Percentiles rank a stretch among this genome's conserved stretches.
Conservation (phyloP, 2,797 vertebrate genomes). For the Gephyroberyx darwinii region DNA sequence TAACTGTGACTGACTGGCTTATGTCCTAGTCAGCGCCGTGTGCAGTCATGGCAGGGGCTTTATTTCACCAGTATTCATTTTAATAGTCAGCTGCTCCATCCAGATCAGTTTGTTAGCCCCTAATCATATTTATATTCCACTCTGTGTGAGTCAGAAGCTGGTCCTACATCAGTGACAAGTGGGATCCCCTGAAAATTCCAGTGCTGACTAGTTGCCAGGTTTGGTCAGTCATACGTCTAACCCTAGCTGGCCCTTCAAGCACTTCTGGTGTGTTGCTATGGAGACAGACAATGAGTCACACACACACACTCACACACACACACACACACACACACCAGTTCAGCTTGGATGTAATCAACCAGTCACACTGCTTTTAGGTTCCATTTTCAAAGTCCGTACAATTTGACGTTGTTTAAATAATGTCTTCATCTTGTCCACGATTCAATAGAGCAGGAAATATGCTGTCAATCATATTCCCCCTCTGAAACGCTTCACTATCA, state of each 20-base stretch:
- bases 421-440: constrained; percentile 46
- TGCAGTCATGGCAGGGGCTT: constrained; percentile 54
- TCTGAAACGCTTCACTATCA: constrained; percentile 1
- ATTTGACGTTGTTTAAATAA: constrained; percentile 54
- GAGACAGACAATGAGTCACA: constrained; percentile 75
- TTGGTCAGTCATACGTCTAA: constrained; percentile 71
- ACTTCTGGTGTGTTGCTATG: constrained; percentile 73
- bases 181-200: constrained; percentile 64
- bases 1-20: constrained; percentile 53
- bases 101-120: constrained; percentile 54
- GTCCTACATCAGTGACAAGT: constrained; percentile 58
- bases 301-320: constrained; percentile 34
- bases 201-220: constrained; percentile 72
- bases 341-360: constrained; percentile 38
- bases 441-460: constrained; percentile 47
- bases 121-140: constrained; percentile 60
- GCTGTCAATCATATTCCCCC: constrained; percentile 42
- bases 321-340: constrained; percentile 38
- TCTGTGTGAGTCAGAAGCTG: constrained; percentile 44
- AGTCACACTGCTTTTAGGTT: constrained; percentile 37
- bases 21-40: constrained; percentile 65
- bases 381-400: constrained; percentile 56
- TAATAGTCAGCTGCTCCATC: constrained; percentile 44
- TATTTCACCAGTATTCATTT: constrained; percentile 53
- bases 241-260: constrained; percentile 67